Conservation (phyloP, 2,797 vertebrate genomes). For the Nannoperca australis region DNA sequence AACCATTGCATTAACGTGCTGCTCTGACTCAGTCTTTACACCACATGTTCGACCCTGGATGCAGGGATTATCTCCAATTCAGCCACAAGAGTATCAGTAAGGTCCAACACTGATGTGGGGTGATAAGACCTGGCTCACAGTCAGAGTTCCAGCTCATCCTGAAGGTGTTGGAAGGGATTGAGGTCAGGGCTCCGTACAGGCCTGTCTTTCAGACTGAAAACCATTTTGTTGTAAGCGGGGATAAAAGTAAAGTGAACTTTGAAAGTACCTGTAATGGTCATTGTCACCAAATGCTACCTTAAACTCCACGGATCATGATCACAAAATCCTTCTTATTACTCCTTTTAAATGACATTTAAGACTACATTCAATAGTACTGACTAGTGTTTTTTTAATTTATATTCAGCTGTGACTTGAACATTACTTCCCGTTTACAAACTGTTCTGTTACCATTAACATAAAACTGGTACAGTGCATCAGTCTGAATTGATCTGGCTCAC, state of each 20-base stretch:
- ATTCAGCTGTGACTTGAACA: conserved; percentile 6
- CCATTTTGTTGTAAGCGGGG: background rate
- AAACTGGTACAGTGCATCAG: background rate
- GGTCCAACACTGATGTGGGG: background rate
- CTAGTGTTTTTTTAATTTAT: background rate
- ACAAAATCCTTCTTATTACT: background rate
- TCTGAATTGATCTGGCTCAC: background rate
- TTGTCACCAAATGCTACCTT: background rate
- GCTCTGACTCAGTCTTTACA: background rate
- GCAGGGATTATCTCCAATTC: background rate
- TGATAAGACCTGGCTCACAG: background rate
- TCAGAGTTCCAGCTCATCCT: background rate
- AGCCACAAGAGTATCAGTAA: background rate
- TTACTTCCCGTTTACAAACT: conserved; percentile 13
- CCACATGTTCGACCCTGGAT: background rate
- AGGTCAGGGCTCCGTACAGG: background rate
- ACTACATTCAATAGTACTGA: conserved; percentile 12
- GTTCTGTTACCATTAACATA: background rate
- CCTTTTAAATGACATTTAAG: conserved; percentile 12
- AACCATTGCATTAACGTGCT: background rate
- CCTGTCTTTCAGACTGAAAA: background rate
- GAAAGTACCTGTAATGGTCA: background rate
- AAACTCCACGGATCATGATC: background rate
- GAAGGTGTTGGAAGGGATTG: background rate
- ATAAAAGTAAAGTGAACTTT: background rate